phyloP scores from a whole-genome alignment of 2,888 invertebrate genomes.

The Synanthedon tipuliformis region DNA sequence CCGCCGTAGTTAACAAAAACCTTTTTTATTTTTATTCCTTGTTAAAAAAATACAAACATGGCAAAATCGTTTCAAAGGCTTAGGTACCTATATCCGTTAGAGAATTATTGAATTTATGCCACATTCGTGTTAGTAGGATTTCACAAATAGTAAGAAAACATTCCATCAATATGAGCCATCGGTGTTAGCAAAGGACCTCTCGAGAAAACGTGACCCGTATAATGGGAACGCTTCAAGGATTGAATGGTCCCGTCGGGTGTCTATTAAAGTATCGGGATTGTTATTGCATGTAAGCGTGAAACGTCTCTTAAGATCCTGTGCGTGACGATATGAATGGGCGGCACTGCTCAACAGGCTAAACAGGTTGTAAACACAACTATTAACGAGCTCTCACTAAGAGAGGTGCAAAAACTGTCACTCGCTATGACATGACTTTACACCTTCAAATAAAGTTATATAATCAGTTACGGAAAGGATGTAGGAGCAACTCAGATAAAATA shows the following conservation, averaged over 20 bases:
- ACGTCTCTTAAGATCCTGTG: constrained; percentile 32
- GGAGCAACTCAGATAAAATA: too few species aligned
- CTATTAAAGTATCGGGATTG: constrained; percentile 41
- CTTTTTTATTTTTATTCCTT: too few species aligned
- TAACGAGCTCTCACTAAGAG: constrained; percentile 43
- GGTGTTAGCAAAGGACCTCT: constrained; percentile 49
- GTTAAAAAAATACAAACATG: too few species aligned
- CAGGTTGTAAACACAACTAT: constrained; percentile 65
- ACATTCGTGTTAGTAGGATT: too few species aligned
- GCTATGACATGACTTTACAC: constrained; percentile 1
- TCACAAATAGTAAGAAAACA: constrained; percentile 12
- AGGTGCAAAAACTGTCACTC: constrained; percentile 45
- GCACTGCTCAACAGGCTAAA: constrained; percentile 30
- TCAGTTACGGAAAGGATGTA: too few species aligned
- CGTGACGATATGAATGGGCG: constrained; percentile 58
- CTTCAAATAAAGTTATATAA: background rate
- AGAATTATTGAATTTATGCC: too few species aligned
- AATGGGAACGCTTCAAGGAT: constrained; percentile 35
- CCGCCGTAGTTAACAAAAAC: too few species aligned
- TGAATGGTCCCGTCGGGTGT: constrained; percentile 29
- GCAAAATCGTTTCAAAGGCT: too few species aligned
- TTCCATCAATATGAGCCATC: constrained; percentile 34
- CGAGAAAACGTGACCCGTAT: constrained; percentile 57
- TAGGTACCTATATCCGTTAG: too few species aligned
- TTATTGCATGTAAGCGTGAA: constrained; percentile 38